Conservation (phyloP, 2,113 vertebrate genomes). For the Xerus inauris region DNA sequence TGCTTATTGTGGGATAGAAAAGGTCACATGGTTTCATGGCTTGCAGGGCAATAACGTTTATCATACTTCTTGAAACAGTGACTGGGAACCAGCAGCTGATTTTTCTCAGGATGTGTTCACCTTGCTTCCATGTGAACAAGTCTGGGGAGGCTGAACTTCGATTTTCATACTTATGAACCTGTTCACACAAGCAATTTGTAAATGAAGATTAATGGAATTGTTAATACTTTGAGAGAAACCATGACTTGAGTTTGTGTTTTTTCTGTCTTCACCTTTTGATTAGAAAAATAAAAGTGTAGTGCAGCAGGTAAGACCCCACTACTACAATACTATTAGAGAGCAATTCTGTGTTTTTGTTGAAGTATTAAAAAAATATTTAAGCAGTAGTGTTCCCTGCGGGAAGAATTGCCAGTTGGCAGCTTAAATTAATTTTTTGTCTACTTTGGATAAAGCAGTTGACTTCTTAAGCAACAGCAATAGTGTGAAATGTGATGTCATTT, state of each 20-base stretch:
- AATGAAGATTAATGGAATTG: background rate
- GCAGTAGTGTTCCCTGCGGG: constrained; percentile 38
- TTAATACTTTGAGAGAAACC: constrained; percentile 39
- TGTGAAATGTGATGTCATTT: constrained; percentile 79
- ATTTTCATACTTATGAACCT: background rate
- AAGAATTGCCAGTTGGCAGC: background rate
- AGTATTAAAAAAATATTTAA: constrained; percentile 35
- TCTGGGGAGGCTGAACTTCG: constrained; percentile 5
- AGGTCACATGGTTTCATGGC: background rate
- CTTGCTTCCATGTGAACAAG: background rate
- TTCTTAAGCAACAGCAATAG: constrained; percentile 84
- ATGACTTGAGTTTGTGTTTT: background rate
- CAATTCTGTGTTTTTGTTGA: constrained; percentile 12
- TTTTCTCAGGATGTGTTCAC: background rate
- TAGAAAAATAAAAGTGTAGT: constrained; percentile 48
- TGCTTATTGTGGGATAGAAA: background rate
- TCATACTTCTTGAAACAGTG: background rate
- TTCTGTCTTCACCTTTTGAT: constrained; percentile 32
- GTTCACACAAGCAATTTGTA: background rate
- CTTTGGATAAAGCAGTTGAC: constrained; percentile 74
- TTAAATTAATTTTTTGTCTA: constrained; percentile 64
- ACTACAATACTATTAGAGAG: background rate
- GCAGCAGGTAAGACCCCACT: background rate
- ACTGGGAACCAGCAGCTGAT: background rate
- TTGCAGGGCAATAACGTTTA: background rate